Percentiles rank a stretch among this genome's conserved stretches.
Conservation (phyloP, 2,888 invertebrate species). For the Myathropa florea region DNA sequence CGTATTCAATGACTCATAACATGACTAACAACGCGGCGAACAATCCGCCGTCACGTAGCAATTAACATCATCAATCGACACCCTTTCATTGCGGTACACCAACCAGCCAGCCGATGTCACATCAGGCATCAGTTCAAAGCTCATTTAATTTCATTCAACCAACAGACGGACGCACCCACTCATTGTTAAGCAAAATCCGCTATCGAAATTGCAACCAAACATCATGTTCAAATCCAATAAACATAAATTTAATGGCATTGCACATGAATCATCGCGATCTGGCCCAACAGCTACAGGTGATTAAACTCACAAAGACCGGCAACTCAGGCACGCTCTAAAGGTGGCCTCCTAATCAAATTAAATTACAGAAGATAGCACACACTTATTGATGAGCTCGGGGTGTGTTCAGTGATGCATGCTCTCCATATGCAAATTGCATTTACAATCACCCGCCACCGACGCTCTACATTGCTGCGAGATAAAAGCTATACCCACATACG, state of each 20-base stretch:
- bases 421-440: conserved; percentile 60
- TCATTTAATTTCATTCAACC: conserved; percentile 6
- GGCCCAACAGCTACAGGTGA: conserved; percentile 55
- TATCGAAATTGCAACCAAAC: conserved; percentile 44
- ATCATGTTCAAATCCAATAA: conserved; percentile 42
- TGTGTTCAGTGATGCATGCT: conserved; percentile 66
- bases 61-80: conserved; percentile 14
- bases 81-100: background rate
- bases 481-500: conserved; percentile 9
- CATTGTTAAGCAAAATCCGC: conserved; percentile 16
- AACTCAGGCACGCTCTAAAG: conserved; percentile 23
- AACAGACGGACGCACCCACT: conserved; percentile 28
- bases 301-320: conserved; percentile 47
- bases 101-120: background rate
- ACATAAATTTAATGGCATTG: conserved; percentile 38
- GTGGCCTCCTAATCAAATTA: conserved; percentile 68
- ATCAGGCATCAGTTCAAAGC: background rate
- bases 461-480: conserved; percentile 17
- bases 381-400: conserved; percentile 60
- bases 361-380: conserved; percentile 64
- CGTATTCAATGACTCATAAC: conserved; percentile 13
- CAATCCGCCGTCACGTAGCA: background rate
- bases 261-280: conserved; percentile 47
- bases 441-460: conserved; percentile 29
- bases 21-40: background rate